Conservation (phyloP, 92 coral and sea anemone genomes). For the Muricea muricata region DNA sequence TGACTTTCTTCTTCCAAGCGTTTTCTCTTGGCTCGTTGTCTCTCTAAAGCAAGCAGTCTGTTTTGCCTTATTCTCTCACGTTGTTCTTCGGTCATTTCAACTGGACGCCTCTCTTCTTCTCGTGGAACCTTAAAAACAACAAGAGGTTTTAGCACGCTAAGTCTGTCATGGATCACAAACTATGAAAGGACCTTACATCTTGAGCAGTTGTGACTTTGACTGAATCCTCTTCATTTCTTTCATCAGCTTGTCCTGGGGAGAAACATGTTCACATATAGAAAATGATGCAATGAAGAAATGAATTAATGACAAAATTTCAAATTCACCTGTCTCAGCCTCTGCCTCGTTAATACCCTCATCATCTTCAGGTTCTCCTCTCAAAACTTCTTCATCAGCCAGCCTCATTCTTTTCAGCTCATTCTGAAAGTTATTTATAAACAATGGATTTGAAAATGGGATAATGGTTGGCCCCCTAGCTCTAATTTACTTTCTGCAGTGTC, state of each 20-base stretch:
- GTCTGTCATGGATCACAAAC: background rate
- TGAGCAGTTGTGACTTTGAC: background rate
- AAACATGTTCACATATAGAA: background rate
- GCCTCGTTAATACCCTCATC: slow-evolving; percentile 34
- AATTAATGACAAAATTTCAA: background rate
- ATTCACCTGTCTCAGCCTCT: slow-evolving; percentile 42
- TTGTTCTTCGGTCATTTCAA: slow-evolving; percentile 84
- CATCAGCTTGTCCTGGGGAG: background rate
- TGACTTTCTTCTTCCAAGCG: background rate
- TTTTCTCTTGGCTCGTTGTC: slow-evolving; percentile 58
- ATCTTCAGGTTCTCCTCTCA: slow-evolving; percentile 65
- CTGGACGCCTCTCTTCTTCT: slow-evolving; percentile 31
- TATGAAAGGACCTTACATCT: slow-evolving; percentile 15
- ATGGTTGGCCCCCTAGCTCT: no score
- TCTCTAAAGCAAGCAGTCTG: slow-evolving; percentile 82
- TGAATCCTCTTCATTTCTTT: background rate
- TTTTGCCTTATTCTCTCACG: slow-evolving; percentile 86
- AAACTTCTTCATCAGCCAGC: slow-evolving; percentile 79
- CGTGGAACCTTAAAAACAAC: background rate
- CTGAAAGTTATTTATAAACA: slow-evolving; percentile 49
- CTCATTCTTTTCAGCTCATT: slow-evolving; percentile 87
- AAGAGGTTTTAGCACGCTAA: background rate
- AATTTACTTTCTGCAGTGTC: no score
- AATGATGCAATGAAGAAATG: background rate
- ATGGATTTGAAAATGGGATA: background rate